Conservation (phyloP, 2,113 vertebrate species). For the rat (Rattus norvegicus) region GRCr8 NC_086032.1:41626001-41626500, state of each 20-base stretch:
- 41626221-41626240: background rate
- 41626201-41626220: background rate
- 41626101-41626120: background rate
- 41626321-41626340: background rate
- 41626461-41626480: background rate
- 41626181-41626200: background rate
- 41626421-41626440: background rate
- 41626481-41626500: background rate
- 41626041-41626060: background rate
- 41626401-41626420: conserved; percentile 2
- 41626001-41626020: background rate
- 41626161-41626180: background rate
- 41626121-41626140: background rate
- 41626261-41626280: conserved; percentile 20
- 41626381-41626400: background rate
- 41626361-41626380: background rate
- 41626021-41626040: background rate
- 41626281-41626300: background rate
- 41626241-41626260: background rate
- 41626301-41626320: background rate
- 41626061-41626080: background rate
- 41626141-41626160: background rate
- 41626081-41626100: background rate
- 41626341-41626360: background rate
- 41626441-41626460: background rate